These are phyloP conservation scores for Anas acuta DNA, from an alignment of 2,797 vertebrate genomes.

Conservation along the genomic window DNA sequence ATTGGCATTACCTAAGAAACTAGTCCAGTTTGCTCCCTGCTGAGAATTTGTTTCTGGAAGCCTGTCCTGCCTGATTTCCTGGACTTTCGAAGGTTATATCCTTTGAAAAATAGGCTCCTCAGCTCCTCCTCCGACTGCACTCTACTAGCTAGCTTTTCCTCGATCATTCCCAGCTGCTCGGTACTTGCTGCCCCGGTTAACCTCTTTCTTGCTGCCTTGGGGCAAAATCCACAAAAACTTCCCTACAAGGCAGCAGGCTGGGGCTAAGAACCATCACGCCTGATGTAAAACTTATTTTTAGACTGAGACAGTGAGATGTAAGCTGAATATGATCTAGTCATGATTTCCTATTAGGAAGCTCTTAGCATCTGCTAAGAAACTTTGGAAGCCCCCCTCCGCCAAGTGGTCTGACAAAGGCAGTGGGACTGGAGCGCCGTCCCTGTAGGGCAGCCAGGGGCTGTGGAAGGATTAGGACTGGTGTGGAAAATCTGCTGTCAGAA, in stretches of 20 bases:
- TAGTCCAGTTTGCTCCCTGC: conserved; percentile 5
- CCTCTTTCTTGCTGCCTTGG: background rate
- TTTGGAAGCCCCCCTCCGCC: background rate
- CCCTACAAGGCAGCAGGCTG: background rate
- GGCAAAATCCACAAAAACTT: background rate
- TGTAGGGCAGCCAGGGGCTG: background rate
- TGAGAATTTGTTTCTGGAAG: conserved; percentile 49
- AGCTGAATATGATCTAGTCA: background rate
- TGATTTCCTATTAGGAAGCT: background rate
- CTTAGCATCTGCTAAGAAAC: background rate
- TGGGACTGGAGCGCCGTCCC: background rate
- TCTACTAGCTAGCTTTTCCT: background rate
- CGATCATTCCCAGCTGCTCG: background rate
- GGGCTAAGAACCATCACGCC: background rate
- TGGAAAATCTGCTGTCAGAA: background rate
- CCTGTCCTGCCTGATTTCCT: conserved; percentile 51
- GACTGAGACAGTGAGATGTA: background rate
- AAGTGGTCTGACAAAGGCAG: background rate
- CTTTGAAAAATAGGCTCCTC: background rate
- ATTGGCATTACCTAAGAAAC: conserved; percentile 31
- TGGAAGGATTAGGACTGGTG: background rate
- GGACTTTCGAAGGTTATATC: conserved; percentile 4
- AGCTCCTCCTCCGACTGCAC: background rate
- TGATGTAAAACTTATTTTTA: background rate
- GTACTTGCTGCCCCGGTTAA: background rate